These are phyloP conservation scores for Pterostichus niger DNA, from an alignment of 2,888 invertebrate genomes.

Conservation along the genomic window DNA sequence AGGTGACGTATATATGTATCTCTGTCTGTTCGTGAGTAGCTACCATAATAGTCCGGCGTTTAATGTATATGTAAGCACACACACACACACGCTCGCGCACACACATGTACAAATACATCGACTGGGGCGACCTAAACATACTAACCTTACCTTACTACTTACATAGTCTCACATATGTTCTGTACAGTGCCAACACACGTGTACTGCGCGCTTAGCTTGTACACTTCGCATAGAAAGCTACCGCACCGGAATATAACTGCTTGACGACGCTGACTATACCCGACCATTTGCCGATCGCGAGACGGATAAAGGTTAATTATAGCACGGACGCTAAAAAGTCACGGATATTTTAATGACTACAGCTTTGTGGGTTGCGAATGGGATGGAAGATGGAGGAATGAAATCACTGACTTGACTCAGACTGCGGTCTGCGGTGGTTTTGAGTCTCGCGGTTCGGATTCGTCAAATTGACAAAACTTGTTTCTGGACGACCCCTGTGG, in stretches of 20 bases:
- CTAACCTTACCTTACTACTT: conserved; percentile 76
- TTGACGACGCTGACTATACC: conserved; percentile 22
- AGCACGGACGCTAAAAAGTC: conserved; percentile 68
- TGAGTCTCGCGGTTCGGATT: conserved; percentile 24
- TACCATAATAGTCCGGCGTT: conserved; percentile 76
- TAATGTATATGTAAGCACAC: conserved; percentile 75
- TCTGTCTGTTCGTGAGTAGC: conserved; percentile 74
- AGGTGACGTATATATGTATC: conserved; percentile 72
- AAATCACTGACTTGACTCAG: conserved; percentile 34
- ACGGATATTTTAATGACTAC: conserved; percentile 62
- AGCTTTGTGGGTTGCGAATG: conserved; percentile 54
- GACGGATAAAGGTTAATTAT: conserved; percentile 74
- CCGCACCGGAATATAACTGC: conserved; percentile 44
- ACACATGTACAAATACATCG: conserved; percentile 69
- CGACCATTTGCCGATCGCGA: conserved; percentile 72
- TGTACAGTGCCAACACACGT: conserved; percentile 77
- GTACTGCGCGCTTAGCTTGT: conserved; percentile 76
- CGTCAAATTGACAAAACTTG: conserved; percentile 60
- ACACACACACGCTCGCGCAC: conserved; percentile 69
- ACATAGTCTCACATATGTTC: conserved; percentile 76
- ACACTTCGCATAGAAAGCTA: conserved; percentile 71
- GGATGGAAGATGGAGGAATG: conserved; percentile 37
- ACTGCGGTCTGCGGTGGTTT: conserved; percentile 44
- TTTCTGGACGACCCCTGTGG: conserved; percentile 33
- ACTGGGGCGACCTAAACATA: conserved; percentile 69